Evolutionary conservation across 2,797 vertebrate species (phyloP).

Genomic region (Gymnothorax reevesii): DNA sequence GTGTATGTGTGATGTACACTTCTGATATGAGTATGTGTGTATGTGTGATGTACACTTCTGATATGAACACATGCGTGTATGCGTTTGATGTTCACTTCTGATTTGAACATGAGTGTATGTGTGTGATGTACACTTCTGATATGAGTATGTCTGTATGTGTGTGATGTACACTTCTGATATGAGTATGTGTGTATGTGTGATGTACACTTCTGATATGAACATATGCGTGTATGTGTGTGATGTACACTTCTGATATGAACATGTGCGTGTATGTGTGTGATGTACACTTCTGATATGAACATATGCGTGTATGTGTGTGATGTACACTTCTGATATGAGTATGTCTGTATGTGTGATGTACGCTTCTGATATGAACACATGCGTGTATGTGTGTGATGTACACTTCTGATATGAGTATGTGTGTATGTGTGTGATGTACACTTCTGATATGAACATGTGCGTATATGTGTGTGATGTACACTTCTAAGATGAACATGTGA

Average conservation of each 20-base stretch:
- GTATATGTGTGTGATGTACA: neutral
- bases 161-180: too few relatives aligned
- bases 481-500: neutral
- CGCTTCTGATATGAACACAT: neutral
- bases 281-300: neutral
- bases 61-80: too few relatives aligned
- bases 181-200: neutral
- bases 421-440: constrained; percentile 43
- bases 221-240: neutral
- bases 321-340: neutral
- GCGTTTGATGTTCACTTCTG: too few relatives aligned
- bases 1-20: too few relatives aligned
- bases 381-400: neutral
- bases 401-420: neutral
- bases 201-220: too few relatives aligned
- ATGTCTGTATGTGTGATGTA: constrained; percentile 5
- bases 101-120: neutral
- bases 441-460: constrained; percentile 3
- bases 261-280: neutral
- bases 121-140: neutral
- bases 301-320: neutral
- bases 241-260: too few relatives aligned
- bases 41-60: too few relatives aligned
- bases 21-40: too few relatives aligned
- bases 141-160: too few relatives aligned